phyloP scores from a whole-genome alignment of 2,888 invertebrate genomes.

The Zhuqinia jingwanae region DNA sequence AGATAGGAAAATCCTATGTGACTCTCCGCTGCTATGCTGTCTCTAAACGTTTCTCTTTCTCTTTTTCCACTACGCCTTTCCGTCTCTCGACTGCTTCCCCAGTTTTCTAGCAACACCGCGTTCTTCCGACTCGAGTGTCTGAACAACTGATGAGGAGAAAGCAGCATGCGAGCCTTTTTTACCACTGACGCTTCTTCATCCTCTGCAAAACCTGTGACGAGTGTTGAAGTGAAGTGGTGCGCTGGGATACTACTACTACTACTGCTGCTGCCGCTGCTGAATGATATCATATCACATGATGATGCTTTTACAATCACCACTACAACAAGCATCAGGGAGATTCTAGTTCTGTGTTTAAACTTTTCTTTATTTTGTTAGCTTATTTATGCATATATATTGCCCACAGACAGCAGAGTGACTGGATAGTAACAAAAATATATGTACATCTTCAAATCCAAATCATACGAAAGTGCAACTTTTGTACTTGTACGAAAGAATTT shows the following conservation, averaged over 20 bases:
- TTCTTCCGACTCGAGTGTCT: slow-evolving; percentile 16
- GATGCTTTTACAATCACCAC: neutral
- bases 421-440: slow-evolving; percentile 12
- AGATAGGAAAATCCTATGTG: neutral
- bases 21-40: neutral
- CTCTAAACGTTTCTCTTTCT: slow-evolving; percentile 11
- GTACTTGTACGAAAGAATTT: slow-evolving; percentile 33
- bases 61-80: neutral
- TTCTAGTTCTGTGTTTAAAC: neutral
- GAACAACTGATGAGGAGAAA: slow-evolving; percentile 60
- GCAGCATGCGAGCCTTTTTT: slow-evolving; percentile 48
- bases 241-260: slow-evolving; percentile 20
- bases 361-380: slow-evolving; percentile 25
- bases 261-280: neutral
- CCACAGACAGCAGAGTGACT: slow-evolving; percentile 3
- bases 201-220: slow-evolving; percentile 15
- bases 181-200: slow-evolving; percentile 1
- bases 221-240: slow-evolving; percentile 28
- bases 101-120: neutral
- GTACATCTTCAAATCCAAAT: neutral
- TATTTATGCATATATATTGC: slow-evolving; percentile 46
- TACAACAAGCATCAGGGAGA: neutral
- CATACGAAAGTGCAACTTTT: neutral
- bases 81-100: neutral
- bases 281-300: slow-evolving; percentile 34